phyloP scores from a whole-genome alignment of 1,140 invertebrate species.

The Periplaneta americana region DNA sequence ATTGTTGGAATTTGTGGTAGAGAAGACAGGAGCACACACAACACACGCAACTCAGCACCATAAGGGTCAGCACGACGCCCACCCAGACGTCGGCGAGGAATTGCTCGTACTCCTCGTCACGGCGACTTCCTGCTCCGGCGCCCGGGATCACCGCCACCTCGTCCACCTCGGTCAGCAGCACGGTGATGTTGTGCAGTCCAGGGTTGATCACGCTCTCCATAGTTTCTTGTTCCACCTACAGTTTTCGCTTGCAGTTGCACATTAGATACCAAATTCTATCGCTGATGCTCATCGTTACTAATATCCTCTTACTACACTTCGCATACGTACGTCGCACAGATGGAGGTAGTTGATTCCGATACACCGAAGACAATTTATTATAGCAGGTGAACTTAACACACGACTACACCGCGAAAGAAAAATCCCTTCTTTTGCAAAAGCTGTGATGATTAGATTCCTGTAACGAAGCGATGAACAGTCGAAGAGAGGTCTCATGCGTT shows the following conservation, averaged over 20 bases:
- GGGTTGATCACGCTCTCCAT: not conserved
- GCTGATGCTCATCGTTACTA: not conserved
- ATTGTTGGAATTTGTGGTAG: conserved; percentile 59
- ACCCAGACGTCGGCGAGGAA: conserved; percentile 53
- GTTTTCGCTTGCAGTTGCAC: not conserved
- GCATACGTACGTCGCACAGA: too few relatives aligned
- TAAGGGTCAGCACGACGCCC: conserved; percentile 50
- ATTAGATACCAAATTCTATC: not conserved
- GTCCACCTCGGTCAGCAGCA: conserved; percentile 9
- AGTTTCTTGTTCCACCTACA: not conserved
- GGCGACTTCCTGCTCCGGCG: not conserved
- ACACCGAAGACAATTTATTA: too few relatives aligned
- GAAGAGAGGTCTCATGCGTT: too few relatives aligned
- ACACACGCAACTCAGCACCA: conserved; percentile 51
- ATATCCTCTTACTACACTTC: too few relatives aligned
- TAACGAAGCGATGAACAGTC: too few relatives aligned
- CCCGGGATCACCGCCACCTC: conserved; percentile 10
- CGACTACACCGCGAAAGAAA: too few relatives aligned
- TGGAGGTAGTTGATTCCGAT: too few relatives aligned
- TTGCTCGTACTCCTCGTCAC: conserved; percentile 36
- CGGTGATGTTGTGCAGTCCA: not conserved
- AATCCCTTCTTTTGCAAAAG: too few relatives aligned
- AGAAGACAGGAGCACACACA: conserved; percentile 54
- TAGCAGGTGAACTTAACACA: too few relatives aligned
- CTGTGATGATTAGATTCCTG: too few relatives aligned